These are phyloP conservation scores for Xestobium rufovillosum DNA, from an alignment of 2,888 invertebrate species.

Conservation along the genomic window DNA sequence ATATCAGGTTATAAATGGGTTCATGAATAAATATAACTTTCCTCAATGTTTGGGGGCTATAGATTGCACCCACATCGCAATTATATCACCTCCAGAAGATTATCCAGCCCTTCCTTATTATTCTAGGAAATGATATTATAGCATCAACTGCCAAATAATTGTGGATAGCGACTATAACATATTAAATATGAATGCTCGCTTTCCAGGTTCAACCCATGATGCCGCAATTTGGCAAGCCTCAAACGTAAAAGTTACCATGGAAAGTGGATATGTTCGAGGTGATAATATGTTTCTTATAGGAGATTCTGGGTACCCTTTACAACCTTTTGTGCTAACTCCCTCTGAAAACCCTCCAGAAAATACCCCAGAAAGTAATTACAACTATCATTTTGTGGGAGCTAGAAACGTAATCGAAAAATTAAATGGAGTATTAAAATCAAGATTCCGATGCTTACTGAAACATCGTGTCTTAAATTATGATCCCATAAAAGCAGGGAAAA, in stretches of 20 bases:
- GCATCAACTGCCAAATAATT: slow-evolving; percentile 5
- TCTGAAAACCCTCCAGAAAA: slow-evolving; percentile 1
- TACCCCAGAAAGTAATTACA: slow-evolving; percentile 1
- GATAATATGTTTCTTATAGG: slow-evolving; percentile 4
- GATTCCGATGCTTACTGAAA: slow-evolving; percentile 3
- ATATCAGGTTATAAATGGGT: too few relatives aligned
- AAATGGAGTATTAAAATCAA: slow-evolving; percentile 2
- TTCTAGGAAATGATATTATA: slow-evolving; percentile 9
- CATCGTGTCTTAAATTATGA: slow-evolving; percentile 3
- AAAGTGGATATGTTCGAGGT: slow-evolving; percentile 1
- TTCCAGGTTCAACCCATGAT: slow-evolving; percentile 4
- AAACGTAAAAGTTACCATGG: neutral
- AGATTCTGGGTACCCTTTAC: slow-evolving; percentile 9
- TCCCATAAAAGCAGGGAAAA: slow-evolving; percentile 3
- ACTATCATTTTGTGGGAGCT: slow-evolving; percentile 3
- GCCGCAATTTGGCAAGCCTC: slow-evolving; percentile 4
- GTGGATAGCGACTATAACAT: slow-evolving; percentile 7
- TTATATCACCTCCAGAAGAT: too few relatives aligned
- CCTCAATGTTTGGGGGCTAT: slow-evolving; percentile 8
- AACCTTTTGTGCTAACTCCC: slow-evolving; percentile 9
- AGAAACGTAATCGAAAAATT: slow-evolving; percentile 1
- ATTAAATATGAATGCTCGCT: slow-evolving; percentile 9
- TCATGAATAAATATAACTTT: too few relatives aligned
- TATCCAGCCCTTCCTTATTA: slow-evolving; percentile 8
- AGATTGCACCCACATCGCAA: slow-evolving; percentile 12